These are phyloP conservation scores for Odontesthes bonariensis DNA, from an alignment of 2,113 vertebrate species.

Conservation along the genomic window DNA sequence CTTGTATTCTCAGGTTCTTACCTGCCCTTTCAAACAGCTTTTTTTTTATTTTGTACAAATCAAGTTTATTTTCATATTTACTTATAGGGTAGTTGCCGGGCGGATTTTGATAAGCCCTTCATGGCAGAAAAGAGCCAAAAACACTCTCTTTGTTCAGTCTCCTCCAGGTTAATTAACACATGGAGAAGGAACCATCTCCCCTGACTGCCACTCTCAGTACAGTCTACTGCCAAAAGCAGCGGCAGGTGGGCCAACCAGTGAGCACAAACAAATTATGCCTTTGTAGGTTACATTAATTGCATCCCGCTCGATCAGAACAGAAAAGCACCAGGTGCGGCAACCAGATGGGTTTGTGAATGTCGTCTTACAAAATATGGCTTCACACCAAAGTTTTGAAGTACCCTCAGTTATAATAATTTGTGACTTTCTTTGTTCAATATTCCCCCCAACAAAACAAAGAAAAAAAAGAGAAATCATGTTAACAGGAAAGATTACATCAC, in stretches of 20 bases:
- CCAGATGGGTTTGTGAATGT: conserved; percentile 50
- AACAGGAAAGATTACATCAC: background rate
- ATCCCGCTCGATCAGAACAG: conserved; percentile 58
- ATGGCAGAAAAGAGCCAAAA: conserved; percentile 41
- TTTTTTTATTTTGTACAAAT: background rate
- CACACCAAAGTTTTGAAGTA: conserved; percentile 22
- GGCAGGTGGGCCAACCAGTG: conserved; percentile 67
- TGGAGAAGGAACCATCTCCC: conserved; percentile 58
- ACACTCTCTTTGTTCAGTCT: conserved; percentile 55
- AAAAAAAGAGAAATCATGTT: background rate
- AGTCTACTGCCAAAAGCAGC: conserved; percentile 66
- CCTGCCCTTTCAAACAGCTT: background rate
- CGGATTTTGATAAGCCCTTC: conserved; percentile 22
- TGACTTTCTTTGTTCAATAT: conserved; percentile 2
- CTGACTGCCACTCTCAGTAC: conserved; percentile 60
- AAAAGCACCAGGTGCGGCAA: conserved; percentile 60
- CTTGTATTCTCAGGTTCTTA: background rate
- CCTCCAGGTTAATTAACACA: conserved; percentile 75
- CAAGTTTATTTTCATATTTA: conserved; percentile 23
- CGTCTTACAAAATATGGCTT: conserved; percentile 16
- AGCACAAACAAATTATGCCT: conserved; percentile 67
- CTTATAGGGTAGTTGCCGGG: background rate
- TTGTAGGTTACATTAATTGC: conserved; percentile 74
- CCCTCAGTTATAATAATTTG: conserved; percentile 31
- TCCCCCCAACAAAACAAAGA: background rate